phyloP scores from a whole-genome alignment of 2,113 vertebrate species.

The Mungos mungo region DNA sequence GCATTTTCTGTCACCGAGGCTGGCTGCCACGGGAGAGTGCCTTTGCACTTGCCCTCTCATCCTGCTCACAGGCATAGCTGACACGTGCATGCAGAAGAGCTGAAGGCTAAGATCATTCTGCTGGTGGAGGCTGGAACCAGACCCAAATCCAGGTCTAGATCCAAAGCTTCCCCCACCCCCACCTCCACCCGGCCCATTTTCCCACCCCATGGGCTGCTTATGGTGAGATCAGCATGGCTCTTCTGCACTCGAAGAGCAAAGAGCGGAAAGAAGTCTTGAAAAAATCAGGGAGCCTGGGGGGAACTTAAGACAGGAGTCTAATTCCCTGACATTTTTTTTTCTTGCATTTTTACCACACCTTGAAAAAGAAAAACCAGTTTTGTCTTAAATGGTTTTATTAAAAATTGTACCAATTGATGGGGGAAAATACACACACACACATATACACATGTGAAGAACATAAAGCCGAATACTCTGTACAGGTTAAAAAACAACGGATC shows the following conservation, averaged over 20 bases:
- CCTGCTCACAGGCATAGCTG: neutral
- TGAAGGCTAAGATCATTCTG: neutral
- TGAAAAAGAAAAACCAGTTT: conserved; percentile 57
- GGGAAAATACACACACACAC: conserved; percentile 79
- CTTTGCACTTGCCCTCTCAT: neutral
- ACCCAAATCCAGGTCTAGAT: neutral
- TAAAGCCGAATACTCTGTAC: conserved; percentile 85
- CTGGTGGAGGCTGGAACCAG: neutral
- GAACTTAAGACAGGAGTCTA: neutral
- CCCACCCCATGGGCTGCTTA: neutral
- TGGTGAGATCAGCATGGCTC: neutral
- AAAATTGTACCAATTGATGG: conserved; percentile 87
- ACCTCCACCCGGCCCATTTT: too few species aligned
- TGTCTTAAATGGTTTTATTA: conserved; percentile 88
- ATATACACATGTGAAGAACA: conserved; percentile 82
- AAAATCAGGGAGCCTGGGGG: neutral
- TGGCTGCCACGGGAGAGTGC: neutral
- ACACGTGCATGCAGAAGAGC: neutral
- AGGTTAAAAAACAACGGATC: conserved; percentile 72
- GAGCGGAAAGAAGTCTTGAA: neutral
- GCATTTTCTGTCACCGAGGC: neutral
- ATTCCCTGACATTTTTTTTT: neutral
- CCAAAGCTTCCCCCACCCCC: neutral
- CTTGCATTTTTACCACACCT: neutral
- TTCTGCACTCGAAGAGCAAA: neutral